These are phyloP conservation scores for Ostrea denselamellosa DNA, from an alignment of 1,140 invertebrate species.

Conservation along the genomic window DNA sequence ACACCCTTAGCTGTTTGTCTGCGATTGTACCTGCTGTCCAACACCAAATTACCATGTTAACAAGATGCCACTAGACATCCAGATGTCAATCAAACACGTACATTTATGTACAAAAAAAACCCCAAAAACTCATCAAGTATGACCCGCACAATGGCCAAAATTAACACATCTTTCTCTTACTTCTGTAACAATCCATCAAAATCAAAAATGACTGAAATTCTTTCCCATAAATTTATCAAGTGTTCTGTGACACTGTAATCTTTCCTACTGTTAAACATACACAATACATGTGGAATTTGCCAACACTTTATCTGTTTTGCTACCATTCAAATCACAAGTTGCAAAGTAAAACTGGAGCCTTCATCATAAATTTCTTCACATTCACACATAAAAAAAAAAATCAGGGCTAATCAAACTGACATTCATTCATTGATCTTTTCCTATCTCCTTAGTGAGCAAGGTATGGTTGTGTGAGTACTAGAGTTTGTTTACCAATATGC, in stretches of 20 bases:
- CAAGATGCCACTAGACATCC: background rate
- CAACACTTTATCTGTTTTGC: background rate
- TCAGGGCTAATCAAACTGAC: background rate
- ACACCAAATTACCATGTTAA: background rate
- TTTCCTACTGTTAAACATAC: background rate
- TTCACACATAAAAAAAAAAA: background rate
- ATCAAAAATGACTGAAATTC: background rate
- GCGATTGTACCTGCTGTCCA: background rate
- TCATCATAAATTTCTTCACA: background rate
- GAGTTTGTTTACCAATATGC: background rate
- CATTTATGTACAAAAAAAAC: background rate
- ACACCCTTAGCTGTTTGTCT: background rate
- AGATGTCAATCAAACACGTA: background rate
- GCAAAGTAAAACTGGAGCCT: background rate
- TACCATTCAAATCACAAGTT: background rate
- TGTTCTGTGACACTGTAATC: background rate
- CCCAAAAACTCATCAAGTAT: constrained; percentile 16
- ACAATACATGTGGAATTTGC: background rate
- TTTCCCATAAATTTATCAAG: background rate
- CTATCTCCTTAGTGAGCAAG: constrained; percentile 3
- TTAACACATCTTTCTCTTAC: background rate
- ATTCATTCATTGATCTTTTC: background rate
- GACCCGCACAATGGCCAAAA: background rate
- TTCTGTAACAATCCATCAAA: constrained; percentile 12
- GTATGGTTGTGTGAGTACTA: background rate